A percentile compares a stretch with the other conserved stretches of the same genome.
Conservation (phyloP, 2,888 invertebrate genomes). For the Drosophila koepferae region DNA sequence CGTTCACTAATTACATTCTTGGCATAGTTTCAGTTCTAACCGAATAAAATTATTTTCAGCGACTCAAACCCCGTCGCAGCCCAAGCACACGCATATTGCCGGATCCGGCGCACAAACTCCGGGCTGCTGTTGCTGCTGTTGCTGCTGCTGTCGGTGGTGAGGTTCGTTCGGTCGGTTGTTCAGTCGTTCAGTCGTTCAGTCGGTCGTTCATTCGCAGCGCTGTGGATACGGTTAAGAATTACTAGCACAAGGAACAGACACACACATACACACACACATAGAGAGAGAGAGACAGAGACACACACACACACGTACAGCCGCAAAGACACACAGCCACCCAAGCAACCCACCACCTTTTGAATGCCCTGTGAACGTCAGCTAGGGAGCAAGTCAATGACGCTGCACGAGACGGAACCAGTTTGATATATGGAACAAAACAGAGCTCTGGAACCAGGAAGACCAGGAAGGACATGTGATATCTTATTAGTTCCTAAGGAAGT, state of each 20-base stretch:
- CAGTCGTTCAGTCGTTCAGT: background rate
- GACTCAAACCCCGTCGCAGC: slow-evolving; percentile 53
- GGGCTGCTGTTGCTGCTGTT: slow-evolving; percentile 4
- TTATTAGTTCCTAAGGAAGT: background rate
- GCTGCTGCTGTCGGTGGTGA: background rate
- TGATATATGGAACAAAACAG: background rate
- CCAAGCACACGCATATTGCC: slow-evolving; percentile 52
- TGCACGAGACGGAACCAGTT: slow-evolving; percentile 16
- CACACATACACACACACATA: slow-evolving; percentile 7
- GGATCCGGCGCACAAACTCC: slow-evolving; percentile 31
- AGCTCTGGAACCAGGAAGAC: background rate
- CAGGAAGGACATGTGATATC: background rate
- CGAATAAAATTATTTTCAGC: slow-evolving; percentile 80
- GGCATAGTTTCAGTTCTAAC: slow-evolving; percentile 94
- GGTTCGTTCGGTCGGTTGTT: slow-evolving; percentile 4
- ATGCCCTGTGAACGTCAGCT: slow-evolving; percentile 27
- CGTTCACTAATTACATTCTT: slow-evolving; percentile 97
- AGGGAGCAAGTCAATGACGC: slow-evolving; percentile 30
- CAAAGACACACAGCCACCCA: slow-evolving; percentile 15
- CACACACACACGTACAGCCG: slow-evolving; percentile 1
- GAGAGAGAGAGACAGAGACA: too few relatives aligned
- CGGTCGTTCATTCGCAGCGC: slow-evolving; percentile 10
- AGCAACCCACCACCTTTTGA: slow-evolving; percentile 34
- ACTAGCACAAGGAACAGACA: slow-evolving; percentile 31
- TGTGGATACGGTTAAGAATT: slow-evolving; percentile 42